Evolutionary conservation across 2,113 vertebrate genomes (phyloP).

Genomic region (Cinclus cinclus): DNA sequence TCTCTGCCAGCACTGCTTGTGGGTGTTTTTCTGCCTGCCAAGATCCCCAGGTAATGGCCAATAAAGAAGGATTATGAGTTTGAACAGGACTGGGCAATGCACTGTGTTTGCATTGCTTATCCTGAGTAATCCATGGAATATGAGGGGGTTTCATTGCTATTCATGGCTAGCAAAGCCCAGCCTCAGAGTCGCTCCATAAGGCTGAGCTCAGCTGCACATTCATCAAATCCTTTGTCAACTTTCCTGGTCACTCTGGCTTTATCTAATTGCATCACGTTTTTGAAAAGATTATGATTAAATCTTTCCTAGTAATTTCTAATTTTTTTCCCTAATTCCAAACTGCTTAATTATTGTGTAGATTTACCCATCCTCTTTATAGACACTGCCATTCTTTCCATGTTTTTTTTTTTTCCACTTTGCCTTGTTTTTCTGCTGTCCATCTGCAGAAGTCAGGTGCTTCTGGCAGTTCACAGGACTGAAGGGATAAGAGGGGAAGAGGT

Average conservation of each 20-base stretch:
- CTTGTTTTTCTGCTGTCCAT: not conserved
- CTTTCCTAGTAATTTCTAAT: not conserved
- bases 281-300: not conserved
- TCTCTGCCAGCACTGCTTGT: not conserved
- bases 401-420: fast-evolving
- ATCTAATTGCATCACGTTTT: not conserved
- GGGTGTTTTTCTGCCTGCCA: not conserved
- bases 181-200: not conserved
- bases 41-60: not conserved
- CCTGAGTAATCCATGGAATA: not conserved
- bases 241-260: not conserved
- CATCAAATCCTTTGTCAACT: constrained; percentile 24
- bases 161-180: not conserved
- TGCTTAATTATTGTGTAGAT: not conserved
- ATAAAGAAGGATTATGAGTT: not conserved
- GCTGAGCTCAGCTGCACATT: not conserved
- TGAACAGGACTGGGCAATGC: not conserved
- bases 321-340: not conserved
- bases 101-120: not conserved
- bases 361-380: not conserved
- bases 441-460: not conserved
- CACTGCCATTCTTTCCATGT: not conserved
- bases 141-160: not conserved
- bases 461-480: not conserved
- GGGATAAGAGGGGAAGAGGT: not conserved